Base-by-base conservation (phyloP, 2,797 vertebrate species). In the Ammospiza maritima region DNA sequence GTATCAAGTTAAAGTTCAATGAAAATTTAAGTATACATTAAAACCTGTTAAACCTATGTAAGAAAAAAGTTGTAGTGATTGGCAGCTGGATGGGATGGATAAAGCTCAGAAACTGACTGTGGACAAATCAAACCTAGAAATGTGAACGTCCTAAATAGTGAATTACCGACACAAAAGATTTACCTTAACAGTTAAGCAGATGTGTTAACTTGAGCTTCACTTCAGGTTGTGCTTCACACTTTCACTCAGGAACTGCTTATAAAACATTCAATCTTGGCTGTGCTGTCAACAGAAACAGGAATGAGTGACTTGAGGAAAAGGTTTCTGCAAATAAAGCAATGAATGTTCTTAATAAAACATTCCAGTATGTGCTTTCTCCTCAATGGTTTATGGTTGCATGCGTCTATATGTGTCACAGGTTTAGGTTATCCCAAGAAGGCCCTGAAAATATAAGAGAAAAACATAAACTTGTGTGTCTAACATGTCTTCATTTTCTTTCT, bases 271-370 rank as follows among this genome's bases (percentile, higher is more conserved):
- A 3, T 76, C 86, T 84, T 74, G n/a, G 30, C 38, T 72, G 14
- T 50, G 44, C 84, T 92, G 84, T 76, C 51, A 87, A 75, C 23
- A 75, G 70, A 91, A 86, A 85, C n/a, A 76, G 22, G 58, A 86
- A 72, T 48, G 4, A 80, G 29, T 78, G 16, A 54, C 58, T 54
- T 61, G 27, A 76, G 54, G 47, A 62, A 74, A 84, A 88, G 47
- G 27, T 54, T 75, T 81, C 66, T 66, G 30, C 36, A 76, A 88
- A 73, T 67, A 66, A 6, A 36, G 25, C 64, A 79, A 2, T 51
- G 42, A 53, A 70, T 72, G 25, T n/a, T 71, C 53, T 36, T 76
- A 85, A 60, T 50, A 53, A 54, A 90, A 72, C 53, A 58, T 75
- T 75, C 17, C 50, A 72, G 19, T 27, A 13, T 21, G 11, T 60